Base-by-base conservation (phyloP, 2,888 invertebrate genomes). In the Cremastinae sp. region DNA sequence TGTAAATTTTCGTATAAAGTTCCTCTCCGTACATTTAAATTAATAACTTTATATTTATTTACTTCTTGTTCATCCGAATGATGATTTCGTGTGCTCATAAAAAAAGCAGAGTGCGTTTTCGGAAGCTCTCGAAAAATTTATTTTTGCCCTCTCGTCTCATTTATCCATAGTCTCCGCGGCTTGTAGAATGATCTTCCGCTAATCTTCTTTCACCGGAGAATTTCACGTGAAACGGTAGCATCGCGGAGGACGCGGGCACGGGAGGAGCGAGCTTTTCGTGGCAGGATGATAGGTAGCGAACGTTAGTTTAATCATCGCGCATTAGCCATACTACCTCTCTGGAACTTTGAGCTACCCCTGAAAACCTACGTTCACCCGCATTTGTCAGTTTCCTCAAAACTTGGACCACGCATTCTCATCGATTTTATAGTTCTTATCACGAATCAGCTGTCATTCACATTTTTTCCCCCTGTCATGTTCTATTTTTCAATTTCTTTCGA, bases 261-360 rank as follows among this genome's bases (percentile, higher is more conserved):
- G 70, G 59, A 81, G 84, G 83, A 84, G 82, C 80, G 83, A 80
- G 84, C 84, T 86, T 86, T 87, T 83, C 86, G 85, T 86, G 87
- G 85, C 87, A 83, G 88, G 84, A 86, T 89, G 89, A 89, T 89
- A 84, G 88, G 89, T 89, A 85, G 87, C 82, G 83, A 82, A 85
- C 88, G 89, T 88, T 89, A 89, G 88, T 88, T 89, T 89, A 89
- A 89, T 89, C 89, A 89, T 89, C 89, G 84, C 89, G 87, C 89
- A 88, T 89, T 89, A 89, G 88, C 88, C 85, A 76, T 74, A 70
- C 72, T 66, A 69, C 62, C 69, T 77, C 69, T 77, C 62, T 45
- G 38, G 47, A 62, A 64, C 61, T 65, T 47, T 56, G 65, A 59
- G 49, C 74, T 76, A 56, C 41, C 62, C 61, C 56, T 43, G 61